Conservation (phyloP, 2,797 vertebrate genomes). For the Jordanella pulchra region DNA sequence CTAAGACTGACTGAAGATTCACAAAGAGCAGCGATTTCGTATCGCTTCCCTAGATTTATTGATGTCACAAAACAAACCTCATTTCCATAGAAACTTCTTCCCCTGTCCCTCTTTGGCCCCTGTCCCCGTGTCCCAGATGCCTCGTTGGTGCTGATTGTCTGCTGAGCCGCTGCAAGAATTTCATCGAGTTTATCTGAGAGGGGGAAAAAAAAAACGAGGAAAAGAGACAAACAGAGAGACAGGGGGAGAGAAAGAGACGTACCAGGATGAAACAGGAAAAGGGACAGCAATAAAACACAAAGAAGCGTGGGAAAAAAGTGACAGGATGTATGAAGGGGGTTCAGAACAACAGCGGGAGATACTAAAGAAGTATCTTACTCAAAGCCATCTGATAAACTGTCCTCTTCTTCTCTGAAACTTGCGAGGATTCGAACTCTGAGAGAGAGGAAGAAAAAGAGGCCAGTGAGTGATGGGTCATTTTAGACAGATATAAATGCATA, state of each 20-base stretch:
- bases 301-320: conserved; percentile 32
- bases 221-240: conserved; percentile 38
- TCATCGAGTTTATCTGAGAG: conserved; percentile 92
- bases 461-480: conserved; percentile 39
- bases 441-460: conserved; percentile 19
- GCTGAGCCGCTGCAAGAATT: conserved; percentile 93
- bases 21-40: background rate
- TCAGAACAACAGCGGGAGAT: conserved; percentile 21
- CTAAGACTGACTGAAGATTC: background rate
- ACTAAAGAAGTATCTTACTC: conserved; percentile 81
- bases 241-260: conserved; percentile 40
- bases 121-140: conserved; percentile 81
- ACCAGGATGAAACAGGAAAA: conserved; percentile 66
- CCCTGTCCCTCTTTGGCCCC: conserved; percentile 79
- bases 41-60: background rate
- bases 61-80: conserved; percentile 67
- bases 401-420: conserved; percentile 92
- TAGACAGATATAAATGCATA: conserved; percentile 45
- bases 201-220: conserved; percentile 15
- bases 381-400: conserved; percentile 96
- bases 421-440: conserved; percentile 88
- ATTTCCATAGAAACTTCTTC: conserved; percentile 77
- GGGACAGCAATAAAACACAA: conserved; percentile 43
- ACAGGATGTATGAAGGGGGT: conserved; percentile 44
- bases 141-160: conserved; percentile 92